These are phyloP conservation scores for Petrolisthes cinctipes DNA, from an alignment of 2,888 invertebrate species.

Conservation along the genomic window DNA sequence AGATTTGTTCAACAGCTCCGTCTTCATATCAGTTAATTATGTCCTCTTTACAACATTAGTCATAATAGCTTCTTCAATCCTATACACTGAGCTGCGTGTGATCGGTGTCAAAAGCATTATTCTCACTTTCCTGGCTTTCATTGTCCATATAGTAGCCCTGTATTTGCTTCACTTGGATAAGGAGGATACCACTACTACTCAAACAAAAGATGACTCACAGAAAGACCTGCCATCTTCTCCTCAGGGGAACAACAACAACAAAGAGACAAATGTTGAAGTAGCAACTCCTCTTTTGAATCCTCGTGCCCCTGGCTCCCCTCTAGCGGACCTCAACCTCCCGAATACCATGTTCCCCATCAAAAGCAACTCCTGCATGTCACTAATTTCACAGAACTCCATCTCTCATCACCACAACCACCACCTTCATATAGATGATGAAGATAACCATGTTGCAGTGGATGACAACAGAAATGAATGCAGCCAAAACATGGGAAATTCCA, in stretches of 20 bases:
- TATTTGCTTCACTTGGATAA: conserved; percentile 61
- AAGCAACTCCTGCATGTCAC: conserved; percentile 53
- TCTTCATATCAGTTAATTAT: conserved; percentile 64
- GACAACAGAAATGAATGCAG: conserved; percentile 10
- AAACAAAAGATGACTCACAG: not conserved
- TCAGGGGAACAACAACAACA: conserved; percentile 20
- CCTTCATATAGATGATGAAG: not conserved
- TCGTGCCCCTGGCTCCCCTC: conserved; percentile 48
- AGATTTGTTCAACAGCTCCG: conserved; percentile 63
- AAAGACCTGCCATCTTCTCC: not conserved
- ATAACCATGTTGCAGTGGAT: conserved; percentile 12
- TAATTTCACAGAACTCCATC: conserved; percentile 38
- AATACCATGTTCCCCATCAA: conserved; percentile 50
- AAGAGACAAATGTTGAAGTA: conserved; percentile 8
- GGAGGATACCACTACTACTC: conserved; percentile 25
- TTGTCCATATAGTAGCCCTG: conserved; percentile 61
- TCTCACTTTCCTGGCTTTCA: conserved; percentile 61
- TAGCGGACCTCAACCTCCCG: conserved; percentile 46
- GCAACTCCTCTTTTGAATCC: conserved; percentile 35
- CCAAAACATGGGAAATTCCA: conserved; percentile 18
- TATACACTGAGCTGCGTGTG: conserved; percentile 58
- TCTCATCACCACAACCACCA: conserved; percentile 26
- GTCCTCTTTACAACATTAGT: conserved; percentile 62
- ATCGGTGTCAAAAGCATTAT: conserved; percentile 62
- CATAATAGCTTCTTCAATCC: conserved; percentile 62